phyloP scores from a whole-genome alignment of 2,888 invertebrate species.

The Homarus gammarus region DNA sequence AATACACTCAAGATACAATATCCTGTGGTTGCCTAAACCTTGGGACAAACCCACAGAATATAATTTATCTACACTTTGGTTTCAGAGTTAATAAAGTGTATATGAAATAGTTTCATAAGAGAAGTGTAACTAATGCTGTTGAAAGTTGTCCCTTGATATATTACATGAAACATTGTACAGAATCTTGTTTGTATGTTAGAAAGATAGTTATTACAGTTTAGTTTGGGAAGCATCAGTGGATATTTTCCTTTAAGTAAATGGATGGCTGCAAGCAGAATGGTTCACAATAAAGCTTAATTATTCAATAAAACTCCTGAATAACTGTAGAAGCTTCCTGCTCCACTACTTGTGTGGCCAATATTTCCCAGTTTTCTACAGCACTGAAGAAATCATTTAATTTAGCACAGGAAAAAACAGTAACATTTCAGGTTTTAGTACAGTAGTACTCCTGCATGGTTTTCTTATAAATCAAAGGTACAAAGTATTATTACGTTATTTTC shows the following conservation, averaged over 20 bases:
- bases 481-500: background rate
- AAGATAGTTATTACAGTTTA: background rate
- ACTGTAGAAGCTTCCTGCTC: background rate
- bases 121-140: background rate
- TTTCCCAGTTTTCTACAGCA: background rate
- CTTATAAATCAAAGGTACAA: constrained; percentile 6
- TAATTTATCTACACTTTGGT: background rate
- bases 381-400: background rate
- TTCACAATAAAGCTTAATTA: background rate
- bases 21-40: background rate
- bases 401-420: background rate
- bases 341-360: background rate
- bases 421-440: background rate
- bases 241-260: background rate
- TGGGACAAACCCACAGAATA: background rate
- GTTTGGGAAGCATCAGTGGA: background rate
- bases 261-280: background rate
- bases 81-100: background rate
- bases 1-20: no score
- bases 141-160: background rate
- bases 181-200: background rate
- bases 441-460: background rate
- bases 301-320: background rate
- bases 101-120: background rate
- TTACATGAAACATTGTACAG: background rate